Evolutionary conservation across 2,113 vertebrate genomes (phyloP).

Genomic region (Arizona elegans): DNA sequence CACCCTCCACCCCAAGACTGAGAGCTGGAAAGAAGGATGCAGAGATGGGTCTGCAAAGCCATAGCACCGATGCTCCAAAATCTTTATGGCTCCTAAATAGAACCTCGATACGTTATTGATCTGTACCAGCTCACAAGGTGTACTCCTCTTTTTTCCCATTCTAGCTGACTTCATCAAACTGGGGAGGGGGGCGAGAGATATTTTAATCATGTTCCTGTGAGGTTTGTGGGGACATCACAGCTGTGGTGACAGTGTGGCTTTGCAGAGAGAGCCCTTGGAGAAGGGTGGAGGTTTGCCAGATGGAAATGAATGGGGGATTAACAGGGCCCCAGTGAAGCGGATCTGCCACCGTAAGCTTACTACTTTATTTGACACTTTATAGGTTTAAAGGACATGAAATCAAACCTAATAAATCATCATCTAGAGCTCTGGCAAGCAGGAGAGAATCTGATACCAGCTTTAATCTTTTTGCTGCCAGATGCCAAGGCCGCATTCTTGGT

Average conservation of each 20-base stretch:
- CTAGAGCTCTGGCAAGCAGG: not conserved
- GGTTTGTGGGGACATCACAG: not conserved
- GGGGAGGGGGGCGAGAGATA: not conserved
- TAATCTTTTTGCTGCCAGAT: constrained; percentile 2
- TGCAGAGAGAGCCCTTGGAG: not conserved
- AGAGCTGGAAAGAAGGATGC: not conserved
- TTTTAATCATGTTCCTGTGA: not conserved
- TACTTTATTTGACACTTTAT: not conserved
- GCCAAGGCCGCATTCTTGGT: not conserved
- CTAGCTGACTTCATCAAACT: not conserved
- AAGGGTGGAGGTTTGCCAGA: fast-evolving
- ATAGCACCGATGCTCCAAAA: not conserved
- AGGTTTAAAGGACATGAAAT: constrained; percentile 12
- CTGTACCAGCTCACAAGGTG: not conserved
- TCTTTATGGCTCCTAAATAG: not conserved
- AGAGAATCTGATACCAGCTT: not conserved
- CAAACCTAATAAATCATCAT: not conserved
- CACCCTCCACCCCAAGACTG: not conserved
- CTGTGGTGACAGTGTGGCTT: not conserved
- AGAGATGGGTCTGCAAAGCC: not conserved
- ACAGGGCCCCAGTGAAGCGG: not conserved
- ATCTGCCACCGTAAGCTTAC: not conserved
- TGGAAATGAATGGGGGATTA: not conserved
- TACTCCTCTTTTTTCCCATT: not conserved
- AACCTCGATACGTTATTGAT: not conserved